These are phyloP conservation scores for Psilanteris sp. DNA, from an alignment of 1,140 invertebrate species.

Conservation along the genomic window DNA sequence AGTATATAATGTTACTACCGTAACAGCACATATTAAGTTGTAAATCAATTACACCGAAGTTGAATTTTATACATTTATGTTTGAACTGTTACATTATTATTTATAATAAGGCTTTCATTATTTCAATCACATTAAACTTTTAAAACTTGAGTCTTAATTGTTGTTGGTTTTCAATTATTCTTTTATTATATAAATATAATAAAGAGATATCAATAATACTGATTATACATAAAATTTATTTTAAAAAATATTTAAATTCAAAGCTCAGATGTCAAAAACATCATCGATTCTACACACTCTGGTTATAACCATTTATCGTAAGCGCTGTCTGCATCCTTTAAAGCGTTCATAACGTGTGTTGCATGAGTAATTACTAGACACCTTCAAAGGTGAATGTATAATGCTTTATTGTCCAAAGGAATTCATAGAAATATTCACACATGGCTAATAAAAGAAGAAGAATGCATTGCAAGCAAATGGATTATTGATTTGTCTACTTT, in stretches of 20 bases:
- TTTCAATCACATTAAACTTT: no score
- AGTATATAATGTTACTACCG: no score
- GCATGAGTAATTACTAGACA: slow-evolving; percentile 65
- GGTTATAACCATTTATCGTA: slow-evolving; percentile 75
- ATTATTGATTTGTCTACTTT: slow-evolving; percentile 14
- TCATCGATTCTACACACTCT: slow-evolving; percentile 70
- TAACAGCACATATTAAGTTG: no score
- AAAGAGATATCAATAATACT: no score
- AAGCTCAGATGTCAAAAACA: slow-evolving; percentile 61
- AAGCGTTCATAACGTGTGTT: slow-evolving; percentile 65
- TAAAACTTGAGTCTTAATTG: no score
- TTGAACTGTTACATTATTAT: no score
- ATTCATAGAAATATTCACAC: slow-evolving; percentile 54
- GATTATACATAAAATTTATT: no score
- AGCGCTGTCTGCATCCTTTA: slow-evolving; percentile 73
- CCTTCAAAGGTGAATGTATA: slow-evolving; percentile 59
- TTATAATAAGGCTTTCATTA: no score
- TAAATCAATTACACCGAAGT: no score
- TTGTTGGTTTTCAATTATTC: no score
- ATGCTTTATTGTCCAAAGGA: slow-evolving; percentile 48
- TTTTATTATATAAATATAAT: no score
- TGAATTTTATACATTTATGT: no score
- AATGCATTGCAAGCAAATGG: slow-evolving; percentile 19
- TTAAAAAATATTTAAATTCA: slow-evolving; percentile 37
- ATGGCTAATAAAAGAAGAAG: slow-evolving; percentile 34